Percentiles rank a stretch among this genome's conserved stretches.
These are phyloP conservation scores for Lutjanus campechanus DNA, from an alignment of 2,797 vertebrate genomes.

Conservation along the genomic window DNA sequence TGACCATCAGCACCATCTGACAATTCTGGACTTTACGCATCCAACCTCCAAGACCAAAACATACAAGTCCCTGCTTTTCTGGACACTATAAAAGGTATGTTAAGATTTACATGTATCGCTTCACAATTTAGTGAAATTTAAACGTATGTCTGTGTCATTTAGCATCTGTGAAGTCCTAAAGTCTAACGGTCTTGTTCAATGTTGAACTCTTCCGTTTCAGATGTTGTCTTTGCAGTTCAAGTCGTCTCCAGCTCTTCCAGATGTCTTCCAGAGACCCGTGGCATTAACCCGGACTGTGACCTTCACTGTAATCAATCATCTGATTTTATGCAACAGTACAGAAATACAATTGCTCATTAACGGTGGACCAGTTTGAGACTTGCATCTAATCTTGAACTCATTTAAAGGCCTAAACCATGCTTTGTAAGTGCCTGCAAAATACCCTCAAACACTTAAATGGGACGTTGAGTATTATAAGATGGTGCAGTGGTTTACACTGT, in stretches of 20 bases:
- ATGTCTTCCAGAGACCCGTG: slow-evolving; percentile 58
- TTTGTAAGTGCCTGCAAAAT: slow-evolving; percentile 81
- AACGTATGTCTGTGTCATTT: background rate
- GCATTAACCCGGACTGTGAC: slow-evolving; percentile 40
- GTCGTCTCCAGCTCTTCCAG: slow-evolving; percentile 38
- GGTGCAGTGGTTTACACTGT: slow-evolving; percentile 54
- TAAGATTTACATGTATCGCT: background rate
- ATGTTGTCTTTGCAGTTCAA: slow-evolving; percentile 13
- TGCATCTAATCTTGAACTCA: slow-evolving; percentile 51
- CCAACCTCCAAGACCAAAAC: slow-evolving; percentile 46
- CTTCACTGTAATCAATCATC: slow-evolving; percentile 39
- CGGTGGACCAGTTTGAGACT: slow-evolving; percentile 48
- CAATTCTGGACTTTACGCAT: slow-evolving; percentile 32
- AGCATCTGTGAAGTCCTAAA: background rate
- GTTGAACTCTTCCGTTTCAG: slow-evolving; percentile 52
- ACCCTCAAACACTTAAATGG: slow-evolving; percentile 48
- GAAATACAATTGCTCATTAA: slow-evolving; percentile 25
- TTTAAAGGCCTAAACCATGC: slow-evolving; percentile 64
- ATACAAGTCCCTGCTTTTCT: slow-evolving; percentile 41
- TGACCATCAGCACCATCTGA: slow-evolving; percentile 33
- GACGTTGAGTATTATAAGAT: slow-evolving; percentile 41
- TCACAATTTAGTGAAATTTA: background rate
- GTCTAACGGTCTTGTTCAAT: slow-evolving; percentile 17
- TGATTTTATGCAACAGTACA: slow-evolving; percentile 53
- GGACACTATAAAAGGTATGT: slow-evolving; percentile 53